Evolutionary conservation across 2,888 invertebrate genomes (phyloP), one percentile per base, ranked within the genome.

Genomic region (Lobophora halterata): DNA sequence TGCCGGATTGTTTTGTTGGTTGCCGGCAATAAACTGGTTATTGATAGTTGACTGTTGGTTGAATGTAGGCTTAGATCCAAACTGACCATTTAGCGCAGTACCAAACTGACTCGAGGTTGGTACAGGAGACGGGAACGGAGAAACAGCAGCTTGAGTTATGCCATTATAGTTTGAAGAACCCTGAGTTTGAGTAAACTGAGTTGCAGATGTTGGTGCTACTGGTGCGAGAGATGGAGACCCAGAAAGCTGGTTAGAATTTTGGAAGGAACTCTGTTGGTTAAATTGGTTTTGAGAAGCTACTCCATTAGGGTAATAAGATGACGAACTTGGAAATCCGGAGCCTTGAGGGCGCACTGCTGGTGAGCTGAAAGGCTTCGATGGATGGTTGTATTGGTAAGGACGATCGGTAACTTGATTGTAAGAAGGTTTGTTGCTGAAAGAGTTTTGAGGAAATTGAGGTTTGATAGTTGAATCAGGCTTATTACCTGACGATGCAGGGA

Each of bases 351-450:
- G 45, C 3, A 30, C 12, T 27, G 24, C 33, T 9, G 67, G 65
- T 11, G 47, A 50, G 14, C 51, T 54, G 31, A 81, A 80, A 20
- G 72, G 58, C 18, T 62, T 67, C 1, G 67, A 55, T 8, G 85
- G 81, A 39, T 65, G 67, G 18, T 70, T 72, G 46, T 82, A 81
- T 45, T 70, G 61, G 36, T 81, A 81, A 6, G 78, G 72, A 36
- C 70, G 46, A 39, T 76, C 71, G 24, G 46, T 34, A 1, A 52
- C 61, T 39, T 68, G 67, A 24, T 36, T 56, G 5, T 55, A 53
- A 16, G 51, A 42, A 18, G 70, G 64, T 18, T 55, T 37, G 33
- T 19, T 44, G 42, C 3, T 10, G 11, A 34, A 21, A 19, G 20
- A 11, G 10, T 35, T 45, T 38, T 45, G 35, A 13, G 31, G 5